Evolutionary conservation across 2,113 vertebrate genomes (phyloP), one percentile per base, ranked within the genome.

Genomic region (Malurus elegans): DNA sequence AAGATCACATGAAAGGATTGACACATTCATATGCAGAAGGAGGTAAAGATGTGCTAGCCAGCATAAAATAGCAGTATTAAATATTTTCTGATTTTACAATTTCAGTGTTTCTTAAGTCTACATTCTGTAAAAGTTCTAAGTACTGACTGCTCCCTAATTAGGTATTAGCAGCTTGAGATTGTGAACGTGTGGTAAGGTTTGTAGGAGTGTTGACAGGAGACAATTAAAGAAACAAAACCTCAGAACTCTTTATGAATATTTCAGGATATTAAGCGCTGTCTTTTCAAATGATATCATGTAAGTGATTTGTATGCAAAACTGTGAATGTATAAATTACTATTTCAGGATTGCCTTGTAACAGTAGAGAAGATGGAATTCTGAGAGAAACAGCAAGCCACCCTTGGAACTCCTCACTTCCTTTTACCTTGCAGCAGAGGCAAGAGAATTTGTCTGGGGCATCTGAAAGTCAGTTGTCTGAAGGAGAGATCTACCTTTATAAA

Each of bases 321-420:
- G 8, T 75, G 67, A 80, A 60, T 48, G 75, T 73, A 7, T 56
- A 31, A 25, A 42, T 78, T 90, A 6, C 0, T 51, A 7, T 97
- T 97, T 66, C 84, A 98, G 98, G 98, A 48, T 87, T 96, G 32
- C 96, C 96, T 64, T 89, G 86, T 32, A 38, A 95, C 28, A 36
- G 53, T 18, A 42, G 29, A 5, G 92, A 91, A 53, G 50, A 38
- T 31, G 18, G 11, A 24, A 50, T 93, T 88, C 86, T 44, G 14
- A 31, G 70, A 74, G 83, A 89, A 91, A 45, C 74, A n/a, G 36
- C 65, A 38, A 87, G 58, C 29, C 5, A 2, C 48, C 28, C 67
- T 61, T 88, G 92, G 93, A 86, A 40, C 42, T 65, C 78, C 20
- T 60, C 14, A 0, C 14, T 93, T 79, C 92, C 79, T 86, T 84